Evolutionary conservation across 2,888 invertebrate genomes (phyloP).

Genomic region (Strigamia maritima): DNA sequence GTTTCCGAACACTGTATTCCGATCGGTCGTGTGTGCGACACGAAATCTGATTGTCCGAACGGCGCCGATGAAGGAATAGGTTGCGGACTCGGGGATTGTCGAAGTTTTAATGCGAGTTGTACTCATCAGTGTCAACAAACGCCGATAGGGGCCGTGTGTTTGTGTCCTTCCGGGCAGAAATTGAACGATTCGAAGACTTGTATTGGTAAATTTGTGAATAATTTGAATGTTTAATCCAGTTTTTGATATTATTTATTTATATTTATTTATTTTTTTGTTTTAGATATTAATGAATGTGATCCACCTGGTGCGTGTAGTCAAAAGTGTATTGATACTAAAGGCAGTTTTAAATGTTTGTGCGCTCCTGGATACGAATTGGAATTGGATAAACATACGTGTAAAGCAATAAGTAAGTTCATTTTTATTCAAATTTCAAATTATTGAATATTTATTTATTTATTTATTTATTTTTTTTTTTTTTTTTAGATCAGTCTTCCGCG

Average conservation of each 20-base stretch:
- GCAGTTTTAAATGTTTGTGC: constrained; percentile 84
- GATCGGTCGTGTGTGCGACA: constrained; percentile 82
- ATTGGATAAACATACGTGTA: constrained; percentile 79
- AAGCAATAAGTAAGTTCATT: constrained; percentile 70
- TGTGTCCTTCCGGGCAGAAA: constrained; percentile 84
- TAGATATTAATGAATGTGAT: constrained; percentile 82
- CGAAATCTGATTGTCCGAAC: constrained; percentile 83
- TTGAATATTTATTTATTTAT: neutral
- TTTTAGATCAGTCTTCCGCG: constrained; percentile 72
- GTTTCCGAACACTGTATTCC: constrained; percentile 71
- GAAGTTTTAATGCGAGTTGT: constrained; percentile 54
- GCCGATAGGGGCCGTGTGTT: constrained; percentile 76
- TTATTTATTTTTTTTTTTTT: too few species aligned
- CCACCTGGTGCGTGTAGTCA: constrained; percentile 90
- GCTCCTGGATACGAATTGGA: constrained; percentile 77
- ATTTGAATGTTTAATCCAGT: neutral
- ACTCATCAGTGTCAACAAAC: constrained; percentile 68
- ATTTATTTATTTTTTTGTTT: constrained; percentile 62
- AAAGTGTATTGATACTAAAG: constrained; percentile 81
- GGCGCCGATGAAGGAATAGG: constrained; percentile 88
- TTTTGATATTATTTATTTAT: constrained; percentile 2
- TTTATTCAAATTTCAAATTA: neutral
- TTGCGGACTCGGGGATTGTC: constrained; percentile 59
- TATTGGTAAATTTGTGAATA: constrained; percentile 48
- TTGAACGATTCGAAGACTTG: constrained; percentile 58